A percentile compares a stretch with the other conserved stretches of the same genome.
Conservation (phyloP, 1,140 invertebrate genomes). For the Drosophila saltans region DNA sequence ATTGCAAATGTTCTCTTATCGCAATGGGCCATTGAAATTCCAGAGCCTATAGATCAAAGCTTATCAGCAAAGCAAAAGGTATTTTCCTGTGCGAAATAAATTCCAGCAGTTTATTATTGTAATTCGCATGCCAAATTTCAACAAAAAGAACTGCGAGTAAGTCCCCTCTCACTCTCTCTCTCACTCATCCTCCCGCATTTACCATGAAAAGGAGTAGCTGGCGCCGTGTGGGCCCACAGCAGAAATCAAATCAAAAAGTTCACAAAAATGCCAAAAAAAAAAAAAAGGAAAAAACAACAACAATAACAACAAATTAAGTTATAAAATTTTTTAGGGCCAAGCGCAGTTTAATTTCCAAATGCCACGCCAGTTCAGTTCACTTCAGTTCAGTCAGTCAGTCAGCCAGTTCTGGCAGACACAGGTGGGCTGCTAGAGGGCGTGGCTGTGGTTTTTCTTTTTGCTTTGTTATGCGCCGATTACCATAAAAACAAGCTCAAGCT, state of each 20-base stretch:
- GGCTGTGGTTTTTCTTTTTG: slow-evolving; percentile 45
- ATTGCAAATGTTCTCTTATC: slow-evolving; percentile 53
- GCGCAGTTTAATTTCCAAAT: slow-evolving; percentile 77
- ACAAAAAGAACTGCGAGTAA: slow-evolving; percentile 45
- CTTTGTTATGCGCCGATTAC: slow-evolving; percentile 61
- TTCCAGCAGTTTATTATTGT: slow-evolving; percentile 75
- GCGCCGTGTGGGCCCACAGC: slow-evolving; percentile 32
- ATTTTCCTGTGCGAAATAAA: slow-evolving; percentile 79
- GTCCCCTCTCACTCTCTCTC: background rate
- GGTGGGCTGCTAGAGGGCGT: slow-evolving; percentile 50
- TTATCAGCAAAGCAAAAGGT: slow-evolving; percentile 69
- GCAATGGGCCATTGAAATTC: slow-evolving; percentile 50
- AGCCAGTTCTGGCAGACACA: slow-evolving; percentile 33
- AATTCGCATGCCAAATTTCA: slow-evolving; percentile 67
- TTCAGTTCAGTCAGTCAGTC: background rate
- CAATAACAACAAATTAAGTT: slow-evolving; percentile 77
- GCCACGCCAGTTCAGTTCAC: slow-evolving; percentile 52
- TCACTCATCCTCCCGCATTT: background rate
- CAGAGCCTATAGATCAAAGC: slow-evolving; percentile 68
- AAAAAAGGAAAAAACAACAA: slow-evolving; percentile 57
- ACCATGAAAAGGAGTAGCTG: slow-evolving; percentile 35
- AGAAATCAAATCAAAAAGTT: slow-evolving; percentile 79
- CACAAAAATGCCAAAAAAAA: slow-evolving; percentile 76
- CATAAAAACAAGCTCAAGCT: slow-evolving; percentile 66
- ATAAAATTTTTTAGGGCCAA: slow-evolving; percentile 79